Percentiles rank a stretch among this genome's conserved stretches.
These are phyloP conservation scores for Nothura maculosa DNA, from an alignment of 2,797 vertebrate genomes.

Conservation along the genomic window DNA sequence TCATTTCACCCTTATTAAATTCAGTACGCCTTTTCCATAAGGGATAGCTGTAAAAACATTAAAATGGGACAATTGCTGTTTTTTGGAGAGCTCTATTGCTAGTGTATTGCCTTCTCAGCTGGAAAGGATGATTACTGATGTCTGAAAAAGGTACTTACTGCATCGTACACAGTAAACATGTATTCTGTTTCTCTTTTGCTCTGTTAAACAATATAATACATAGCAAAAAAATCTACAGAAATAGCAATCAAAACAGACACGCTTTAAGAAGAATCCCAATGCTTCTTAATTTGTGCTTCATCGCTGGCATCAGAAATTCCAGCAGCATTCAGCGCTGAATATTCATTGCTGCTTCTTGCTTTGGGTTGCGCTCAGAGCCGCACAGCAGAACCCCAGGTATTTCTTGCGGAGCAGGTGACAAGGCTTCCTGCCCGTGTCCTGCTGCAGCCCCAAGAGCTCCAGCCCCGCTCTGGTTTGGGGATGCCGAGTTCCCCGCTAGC, in stretches of 20 bases:
- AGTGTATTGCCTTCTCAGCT: slow-evolving; percentile 79
- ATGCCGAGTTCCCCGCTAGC: not conserved
- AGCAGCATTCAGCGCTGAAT: slow-evolving; percentile 72
- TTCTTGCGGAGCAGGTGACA: not conserved
- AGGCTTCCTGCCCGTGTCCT: not conserved
- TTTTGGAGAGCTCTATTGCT: slow-evolving; percentile 71
- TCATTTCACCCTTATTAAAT: slow-evolving; percentile 49
- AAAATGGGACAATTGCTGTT: slow-evolving; percentile 69
- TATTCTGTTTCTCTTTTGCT: slow-evolving; percentile 82
- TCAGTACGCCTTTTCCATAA: slow-evolving; percentile 51
- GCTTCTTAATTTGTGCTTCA: slow-evolving; percentile 62
- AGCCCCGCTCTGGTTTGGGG: slow-evolving; percentile 26
- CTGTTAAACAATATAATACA: slow-evolving; percentile 82
- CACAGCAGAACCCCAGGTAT: slow-evolving; percentile 35
- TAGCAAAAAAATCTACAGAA: slow-evolving; percentile 73
- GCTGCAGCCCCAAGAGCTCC: not conserved
- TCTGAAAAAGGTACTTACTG: slow-evolving; percentile 82
- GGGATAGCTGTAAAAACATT: slow-evolving; percentile 68
- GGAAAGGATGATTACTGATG: slow-evolving; percentile 73
- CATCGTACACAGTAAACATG: slow-evolving; percentile 80
- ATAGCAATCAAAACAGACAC: slow-evolving; percentile 80
- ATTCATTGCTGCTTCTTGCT: slow-evolving; percentile 73
- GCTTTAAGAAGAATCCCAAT: slow-evolving; percentile 70
- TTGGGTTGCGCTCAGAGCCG: slow-evolving; percentile 38
- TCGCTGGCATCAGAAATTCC: slow-evolving; percentile 53